Conservation (phyloP, 2,797 vertebrate genomes). For the Leptodactylus fallax region DNA sequence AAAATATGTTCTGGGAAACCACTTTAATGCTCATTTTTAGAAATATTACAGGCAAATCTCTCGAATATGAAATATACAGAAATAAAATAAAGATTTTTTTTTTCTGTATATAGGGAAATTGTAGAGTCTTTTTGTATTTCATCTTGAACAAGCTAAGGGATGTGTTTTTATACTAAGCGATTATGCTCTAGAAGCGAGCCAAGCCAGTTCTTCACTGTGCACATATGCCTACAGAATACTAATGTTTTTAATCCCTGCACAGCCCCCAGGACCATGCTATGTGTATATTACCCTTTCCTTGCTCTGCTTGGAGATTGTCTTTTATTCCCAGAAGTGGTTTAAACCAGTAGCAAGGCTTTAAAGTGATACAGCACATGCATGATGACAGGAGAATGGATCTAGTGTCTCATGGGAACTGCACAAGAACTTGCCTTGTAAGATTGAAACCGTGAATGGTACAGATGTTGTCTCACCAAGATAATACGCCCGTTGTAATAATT, state of each 20-base stretch:
- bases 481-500: no score
- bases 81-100: no score
- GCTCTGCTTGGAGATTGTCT: conserved; percentile 34
- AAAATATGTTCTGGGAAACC: no score
- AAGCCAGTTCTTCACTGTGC: background rate
- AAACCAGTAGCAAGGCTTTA: conserved; percentile 21
- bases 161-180: background rate
- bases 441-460: background rate
- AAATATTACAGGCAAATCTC: no score
- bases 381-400: conserved; percentile 49
- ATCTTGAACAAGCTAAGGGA: background rate
- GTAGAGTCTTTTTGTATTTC: no score
- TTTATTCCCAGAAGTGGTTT: conserved; percentile 59
- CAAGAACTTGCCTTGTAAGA: background rate
- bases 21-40: no score
- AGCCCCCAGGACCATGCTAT: background rate
- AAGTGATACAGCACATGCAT: conserved; percentile 40
- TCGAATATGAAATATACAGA: no score
- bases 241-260: conserved; percentile 36
- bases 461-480: background rate
- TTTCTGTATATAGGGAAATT: no score
- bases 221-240: conserved; percentile 27
- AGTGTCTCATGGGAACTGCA: background rate
- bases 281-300: background rate
- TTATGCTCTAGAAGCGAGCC: background rate